Evolutionary conservation across 92 coral and sea anemone genomes (phyloP).

Genomic region (Umimayanthus kanabou): DNA sequence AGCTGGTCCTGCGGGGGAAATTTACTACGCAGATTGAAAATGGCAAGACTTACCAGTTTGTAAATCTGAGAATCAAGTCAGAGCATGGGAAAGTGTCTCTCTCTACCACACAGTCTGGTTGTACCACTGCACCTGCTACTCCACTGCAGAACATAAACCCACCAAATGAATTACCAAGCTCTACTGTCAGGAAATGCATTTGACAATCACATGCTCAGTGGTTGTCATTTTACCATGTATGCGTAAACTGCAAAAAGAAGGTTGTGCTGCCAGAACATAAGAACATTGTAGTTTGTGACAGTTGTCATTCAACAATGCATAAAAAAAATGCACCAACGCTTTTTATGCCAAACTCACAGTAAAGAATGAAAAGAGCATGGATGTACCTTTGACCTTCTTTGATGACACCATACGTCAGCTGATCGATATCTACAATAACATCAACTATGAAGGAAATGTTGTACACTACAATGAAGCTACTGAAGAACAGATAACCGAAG

Average conservation of each 20-base stretch:
- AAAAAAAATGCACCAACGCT: conserved; percentile 33
- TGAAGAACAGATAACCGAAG: conserved; percentile 33
- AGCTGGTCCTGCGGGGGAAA: conserved; percentile 10
- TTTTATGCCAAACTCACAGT: conserved; percentile 31
- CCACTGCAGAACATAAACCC: background rate
- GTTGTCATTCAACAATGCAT: too few species aligned
- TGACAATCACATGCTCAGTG: too few species aligned
- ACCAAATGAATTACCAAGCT: conserved; percentile 7
- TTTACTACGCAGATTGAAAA: background rate
- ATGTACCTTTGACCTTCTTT: conserved; percentile 44
- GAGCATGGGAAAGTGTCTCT: background rate
- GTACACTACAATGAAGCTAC: conserved; percentile 13
- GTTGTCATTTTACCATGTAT: too few species aligned
- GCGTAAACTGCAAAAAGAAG: too few species aligned
- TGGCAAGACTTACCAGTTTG: background rate
- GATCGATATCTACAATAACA: conserved; percentile 26
- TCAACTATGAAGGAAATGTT: conserved; percentile 22
- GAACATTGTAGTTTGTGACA: too few species aligned
- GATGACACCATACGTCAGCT: conserved; percentile 45
- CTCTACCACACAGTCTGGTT: background rate
- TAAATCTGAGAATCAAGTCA: conserved; percentile 4
- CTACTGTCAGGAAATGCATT: too few species aligned
- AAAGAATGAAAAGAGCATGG: background rate
- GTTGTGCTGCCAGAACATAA: too few species aligned
- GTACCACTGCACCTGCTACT: background rate